Percentiles rank a stretch among this genome's conserved stretches.
Evolutionary conservation across 2,113 vertebrate genomes (phyloP).

Genomic region (Xenopus laevis): DNA sequence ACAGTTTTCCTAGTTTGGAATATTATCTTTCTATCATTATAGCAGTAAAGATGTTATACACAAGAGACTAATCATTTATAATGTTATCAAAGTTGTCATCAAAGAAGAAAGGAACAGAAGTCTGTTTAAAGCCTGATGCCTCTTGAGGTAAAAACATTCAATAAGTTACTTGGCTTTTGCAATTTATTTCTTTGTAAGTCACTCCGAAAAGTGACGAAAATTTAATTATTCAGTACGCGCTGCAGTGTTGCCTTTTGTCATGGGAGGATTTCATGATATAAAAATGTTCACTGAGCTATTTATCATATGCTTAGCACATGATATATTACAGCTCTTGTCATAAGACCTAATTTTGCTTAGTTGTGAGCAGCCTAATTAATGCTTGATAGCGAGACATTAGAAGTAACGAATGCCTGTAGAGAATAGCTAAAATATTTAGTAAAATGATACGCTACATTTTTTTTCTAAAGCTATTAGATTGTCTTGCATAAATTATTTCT

Average conservation of each 20-base stretch:
- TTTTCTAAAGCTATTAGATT: slow-evolving; percentile 31
- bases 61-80: slow-evolving; percentile 47
- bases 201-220: slow-evolving; percentile 65
- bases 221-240: slow-evolving; percentile 80
- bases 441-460: slow-evolving; percentile 26
- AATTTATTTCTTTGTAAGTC: slow-evolving; percentile 81
- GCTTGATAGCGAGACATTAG: slow-evolving; percentile 45
- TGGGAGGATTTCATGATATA: slow-evolving; percentile 69
- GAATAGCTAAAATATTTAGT: slow-evolving; percentile 44
- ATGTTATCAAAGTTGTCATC: slow-evolving; percentile 49
- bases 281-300: slow-evolving; percentile 56
- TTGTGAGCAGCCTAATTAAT: slow-evolving; percentile 55
- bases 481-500: slow-evolving; percentile 20
- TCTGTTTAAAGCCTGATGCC: slow-evolving; percentile 52
- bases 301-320: slow-evolving; percentile 52
- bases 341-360: slow-evolving; percentile 28
- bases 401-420: slow-evolving; percentile 26
- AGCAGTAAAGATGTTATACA: slow-evolving; percentile 12
- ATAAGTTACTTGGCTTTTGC: slow-evolving; percentile 52
- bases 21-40: background rate
- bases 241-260: slow-evolving; percentile 66
- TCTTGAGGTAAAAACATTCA: slow-evolving; percentile 51
- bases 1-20: too few relatives aligned
- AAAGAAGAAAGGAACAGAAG: slow-evolving; percentile 48
- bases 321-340: slow-evolving; percentile 46